Percentiles rank a stretch among this genome's conserved stretches.
Evolutionary conservation across 2,888 invertebrate species (phyloP).

Genomic region (Branchipolynoe longqiensis): DNA sequence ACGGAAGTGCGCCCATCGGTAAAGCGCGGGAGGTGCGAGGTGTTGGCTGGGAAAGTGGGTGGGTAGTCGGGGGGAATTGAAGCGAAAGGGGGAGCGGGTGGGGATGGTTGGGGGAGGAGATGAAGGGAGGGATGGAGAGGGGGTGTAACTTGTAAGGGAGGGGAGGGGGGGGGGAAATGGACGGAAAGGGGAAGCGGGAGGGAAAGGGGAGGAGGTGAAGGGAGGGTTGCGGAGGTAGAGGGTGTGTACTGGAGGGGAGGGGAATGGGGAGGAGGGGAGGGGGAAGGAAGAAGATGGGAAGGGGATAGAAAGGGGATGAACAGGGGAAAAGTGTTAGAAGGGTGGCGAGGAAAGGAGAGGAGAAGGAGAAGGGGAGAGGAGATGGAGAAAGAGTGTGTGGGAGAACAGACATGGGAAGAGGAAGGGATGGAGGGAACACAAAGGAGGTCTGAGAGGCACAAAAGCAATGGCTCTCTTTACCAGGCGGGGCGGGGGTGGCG

Average conservation of each 20-base stretch:
- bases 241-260: too few species aligned
- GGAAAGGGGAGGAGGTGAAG: not conserved
- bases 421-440: not conserved
- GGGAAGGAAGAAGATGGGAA: not conserved
- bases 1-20: too few species aligned
- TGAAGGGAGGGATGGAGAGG: too few species aligned
- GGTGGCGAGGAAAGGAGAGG: not conserved
- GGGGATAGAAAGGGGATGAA: not conserved
- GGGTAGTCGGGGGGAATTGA: too few species aligned
- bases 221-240: too few species aligned
- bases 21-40: too few species aligned
- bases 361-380: not conserved
- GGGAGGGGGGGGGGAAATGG: not conserved
- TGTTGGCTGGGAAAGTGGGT: too few species aligned
- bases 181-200: not conserved
- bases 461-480: constrained; percentile 32
- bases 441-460: not conserved
- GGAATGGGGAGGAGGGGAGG: too few species aligned
- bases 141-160: too few species aligned
- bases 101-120: too few species aligned
- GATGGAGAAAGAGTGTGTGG: not conserved
- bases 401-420: not conserved
- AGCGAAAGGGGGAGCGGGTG: too few species aligned
- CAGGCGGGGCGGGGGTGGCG: too few species aligned
- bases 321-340: not conserved